Conservation (phyloP, 2,888 invertebrate species). For the Epinotia demarniana region DNA sequence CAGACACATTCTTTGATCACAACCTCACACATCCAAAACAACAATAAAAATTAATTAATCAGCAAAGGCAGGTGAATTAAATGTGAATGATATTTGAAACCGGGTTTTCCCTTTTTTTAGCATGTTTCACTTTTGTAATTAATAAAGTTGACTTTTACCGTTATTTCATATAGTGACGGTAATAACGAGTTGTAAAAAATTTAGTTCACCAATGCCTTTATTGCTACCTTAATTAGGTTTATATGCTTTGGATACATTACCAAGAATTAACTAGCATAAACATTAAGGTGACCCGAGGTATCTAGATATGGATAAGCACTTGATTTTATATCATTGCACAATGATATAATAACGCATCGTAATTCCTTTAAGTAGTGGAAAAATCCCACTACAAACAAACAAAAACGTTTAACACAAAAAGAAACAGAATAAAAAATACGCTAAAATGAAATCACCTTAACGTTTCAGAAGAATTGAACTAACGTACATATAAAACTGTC, state of each 20-base stretch:
- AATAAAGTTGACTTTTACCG: background rate
- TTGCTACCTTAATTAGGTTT: slow-evolving; percentile 21
- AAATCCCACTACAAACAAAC: slow-evolving; percentile 1
- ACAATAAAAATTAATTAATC: slow-evolving; percentile 23
- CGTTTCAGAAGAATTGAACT: slow-evolving; percentile 24
- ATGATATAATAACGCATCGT: background rate
- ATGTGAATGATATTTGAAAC: background rate
- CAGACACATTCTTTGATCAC: slow-evolving; percentile 39
- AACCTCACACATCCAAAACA: slow-evolving; percentile 42
- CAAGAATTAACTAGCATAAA: slow-evolving; percentile 31
- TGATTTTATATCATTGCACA: background rate
- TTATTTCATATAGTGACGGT: background rate
- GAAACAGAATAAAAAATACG: background rate
- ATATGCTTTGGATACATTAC: slow-evolving; percentile 23
- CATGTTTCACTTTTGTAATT: no score
- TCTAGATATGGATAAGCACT: background rate
- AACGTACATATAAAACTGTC: slow-evolving; percentile 10
- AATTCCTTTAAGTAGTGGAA: background rate
- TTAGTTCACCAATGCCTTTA: background rate
- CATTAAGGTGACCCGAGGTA: slow-evolving; percentile 23
- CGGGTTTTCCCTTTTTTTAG: background rate
- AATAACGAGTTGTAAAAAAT: background rate
- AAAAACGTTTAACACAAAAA: background rate
- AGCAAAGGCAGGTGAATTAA: slow-evolving; percentile 11
- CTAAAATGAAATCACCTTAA: slow-evolving; percentile 20